Base-by-base conservation (phyloP, 2,797 vertebrate species). In the Premnoplex brunnescens region DNA sequence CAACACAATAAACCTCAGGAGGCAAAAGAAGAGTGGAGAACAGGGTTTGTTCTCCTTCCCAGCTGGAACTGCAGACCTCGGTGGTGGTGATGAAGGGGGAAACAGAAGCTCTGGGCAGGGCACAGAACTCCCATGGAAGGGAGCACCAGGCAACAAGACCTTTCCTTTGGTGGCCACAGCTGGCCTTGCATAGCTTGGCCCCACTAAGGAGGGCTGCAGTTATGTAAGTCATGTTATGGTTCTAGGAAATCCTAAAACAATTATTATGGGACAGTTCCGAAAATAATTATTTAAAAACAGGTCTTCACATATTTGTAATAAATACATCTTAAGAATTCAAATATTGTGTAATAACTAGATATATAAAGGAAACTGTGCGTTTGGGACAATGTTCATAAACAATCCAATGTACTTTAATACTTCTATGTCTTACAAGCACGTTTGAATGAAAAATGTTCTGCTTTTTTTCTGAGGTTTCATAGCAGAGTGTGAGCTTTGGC, bases 401-500 rank as follows among this genome's bases (percentile, higher is more conserved):
- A 43, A 41, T 37, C 46, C 54, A 79, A 16, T 62, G 66, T 78
- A n/a, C 71, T 91, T 85, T 54, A 84, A 75, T 39, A 73, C 41
- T 75, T 93, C 66, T 55, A 66, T 88, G 94, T 95, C 49, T 85
- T 82, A 69, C 44, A 77, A 91, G 80, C 64, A 54, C 4, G 10
- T 95, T 37, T 67, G 66, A 89, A 88, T 82, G 44, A 81, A 84
- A 95, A 92, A 89, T n/a, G 23, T 79, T 91, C 30, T 0, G 2
- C 10, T 58, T 30, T 84, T 91, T 63, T 85, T 66, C 55, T 75
- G 32, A 39, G 46, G 58, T 71, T 94, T 94, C 66, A 75, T 77
- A 85, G 77, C 71, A 92, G 69, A 81, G 43, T 21, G 16, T 92
- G 89, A 96, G 82, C 94, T 95, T 83, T 95, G 96, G 91, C 85